Conservation (phyloP, 2,888 invertebrate species). For the Didymodactylos carnosus region DNA sequence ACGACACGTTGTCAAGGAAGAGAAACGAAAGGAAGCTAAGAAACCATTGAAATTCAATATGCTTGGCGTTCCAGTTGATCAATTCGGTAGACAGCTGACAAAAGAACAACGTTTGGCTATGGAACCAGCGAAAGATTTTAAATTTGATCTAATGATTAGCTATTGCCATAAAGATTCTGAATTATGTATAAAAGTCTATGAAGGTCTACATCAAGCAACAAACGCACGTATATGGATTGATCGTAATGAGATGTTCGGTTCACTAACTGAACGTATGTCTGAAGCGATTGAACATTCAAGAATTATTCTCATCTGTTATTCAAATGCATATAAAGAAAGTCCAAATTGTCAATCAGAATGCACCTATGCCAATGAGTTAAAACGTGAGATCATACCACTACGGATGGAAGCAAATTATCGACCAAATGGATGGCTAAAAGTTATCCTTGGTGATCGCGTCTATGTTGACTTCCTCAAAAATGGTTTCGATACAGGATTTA, state of each 20-base stretch:
- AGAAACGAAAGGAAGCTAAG: background rate
- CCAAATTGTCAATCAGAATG: background rate
- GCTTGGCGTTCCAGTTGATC: background rate
- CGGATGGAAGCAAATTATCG: background rate
- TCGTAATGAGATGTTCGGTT: background rate
- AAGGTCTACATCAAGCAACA: background rate
- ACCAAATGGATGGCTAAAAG: background rate
- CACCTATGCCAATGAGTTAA: background rate
- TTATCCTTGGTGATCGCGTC: background rate
- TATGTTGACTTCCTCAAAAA: background rate
- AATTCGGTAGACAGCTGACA: background rate
- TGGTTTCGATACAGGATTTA: background rate
- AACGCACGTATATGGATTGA: background rate
- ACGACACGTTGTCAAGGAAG: background rate
- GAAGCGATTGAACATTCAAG: background rate
- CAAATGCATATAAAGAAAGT: background rate
- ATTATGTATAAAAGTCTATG: background rate
- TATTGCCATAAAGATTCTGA: background rate
- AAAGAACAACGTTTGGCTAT: background rate
- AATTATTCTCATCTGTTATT: background rate
- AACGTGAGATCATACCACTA: background rate
- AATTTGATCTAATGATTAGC: background rate
- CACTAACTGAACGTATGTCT: background rate
- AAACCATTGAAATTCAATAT: background rate
- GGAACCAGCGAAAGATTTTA: background rate